Conservation (phyloP, 2,797 vertebrate genomes). For the Pseudomugil tenellus region DNA sequence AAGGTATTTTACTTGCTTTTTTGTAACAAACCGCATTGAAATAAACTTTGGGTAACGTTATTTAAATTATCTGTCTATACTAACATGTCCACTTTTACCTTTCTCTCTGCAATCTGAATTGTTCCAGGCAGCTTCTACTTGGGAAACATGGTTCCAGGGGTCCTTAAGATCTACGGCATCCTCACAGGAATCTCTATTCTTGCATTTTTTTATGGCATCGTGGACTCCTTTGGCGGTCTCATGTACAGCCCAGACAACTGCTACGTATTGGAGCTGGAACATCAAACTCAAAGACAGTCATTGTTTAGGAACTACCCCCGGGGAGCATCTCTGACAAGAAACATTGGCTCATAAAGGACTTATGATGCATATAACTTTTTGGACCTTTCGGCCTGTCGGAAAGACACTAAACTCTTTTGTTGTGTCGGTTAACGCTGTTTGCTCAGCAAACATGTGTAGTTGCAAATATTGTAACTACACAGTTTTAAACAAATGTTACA, state of each 20-base stretch:
- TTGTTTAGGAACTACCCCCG: background rate
- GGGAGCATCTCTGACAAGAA: slow-evolving; percentile 2
- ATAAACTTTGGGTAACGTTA: too few species aligned
- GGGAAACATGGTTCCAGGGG: slow-evolving; percentile 39
- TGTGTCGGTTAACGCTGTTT: background rate
- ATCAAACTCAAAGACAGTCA: background rate
- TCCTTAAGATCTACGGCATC: slow-evolving; percentile 70
- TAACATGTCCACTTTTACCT: background rate
- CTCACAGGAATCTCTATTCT: slow-evolving; percentile 63
- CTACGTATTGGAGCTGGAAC: slow-evolving; percentile 20
- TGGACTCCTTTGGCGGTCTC: slow-evolving; percentile 74
- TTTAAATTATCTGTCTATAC: background rate
- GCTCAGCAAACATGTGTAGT: background rate
- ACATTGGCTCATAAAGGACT: slow-evolving; percentile 31
- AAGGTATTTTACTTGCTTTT: background rate
- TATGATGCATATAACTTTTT: background rate
- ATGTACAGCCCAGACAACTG: slow-evolving; percentile 66
- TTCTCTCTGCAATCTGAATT: background rate
- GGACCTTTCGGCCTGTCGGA: background rate
- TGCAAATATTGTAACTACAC: background rate
- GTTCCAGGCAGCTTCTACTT: slow-evolving; percentile 4
- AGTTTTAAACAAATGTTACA: background rate
- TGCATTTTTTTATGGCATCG: slow-evolving; percentile 52
- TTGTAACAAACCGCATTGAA: too few species aligned
- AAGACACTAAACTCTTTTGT: background rate